These are phyloP conservation scores for Mesorhabditis belari DNA, from an alignment of 2,888 invertebrate genomes.

Conservation along the genomic window DNA sequence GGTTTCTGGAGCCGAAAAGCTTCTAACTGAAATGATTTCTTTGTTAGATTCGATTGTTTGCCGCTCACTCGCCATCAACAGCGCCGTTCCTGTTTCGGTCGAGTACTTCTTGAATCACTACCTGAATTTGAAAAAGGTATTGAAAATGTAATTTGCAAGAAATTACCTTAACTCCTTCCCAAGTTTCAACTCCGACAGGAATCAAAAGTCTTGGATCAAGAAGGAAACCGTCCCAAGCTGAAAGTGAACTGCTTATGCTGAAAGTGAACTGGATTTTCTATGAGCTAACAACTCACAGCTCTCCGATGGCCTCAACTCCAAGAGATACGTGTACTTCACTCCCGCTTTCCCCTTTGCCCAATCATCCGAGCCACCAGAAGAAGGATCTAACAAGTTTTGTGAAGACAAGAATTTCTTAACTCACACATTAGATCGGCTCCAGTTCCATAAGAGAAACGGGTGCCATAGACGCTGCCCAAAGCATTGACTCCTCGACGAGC, in stretches of 20 bases:
- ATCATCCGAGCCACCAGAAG: slow-evolving; percentile 52
- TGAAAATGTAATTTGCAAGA: neutral
- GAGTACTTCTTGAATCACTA: slow-evolving; percentile 36
- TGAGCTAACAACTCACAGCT: slow-evolving; percentile 29
- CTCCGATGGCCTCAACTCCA: slow-evolving; percentile 50
- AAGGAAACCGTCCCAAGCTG: slow-evolving; percentile 52
- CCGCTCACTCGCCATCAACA: no score
- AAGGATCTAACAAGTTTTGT: slow-evolving; percentile 35
- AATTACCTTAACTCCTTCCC: slow-evolving; percentile 48
- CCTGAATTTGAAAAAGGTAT: neutral
- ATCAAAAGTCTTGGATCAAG: slow-evolving; percentile 47
- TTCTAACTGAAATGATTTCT: no score
- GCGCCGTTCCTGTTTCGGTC: no score
- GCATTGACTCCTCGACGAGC: slow-evolving; percentile 42
- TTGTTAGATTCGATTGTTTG: no score
- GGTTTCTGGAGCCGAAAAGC: no score
- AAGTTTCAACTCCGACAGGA: slow-evolving; percentile 50
- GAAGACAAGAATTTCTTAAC: neutral
- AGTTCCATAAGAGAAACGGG: slow-evolving; percentile 49
- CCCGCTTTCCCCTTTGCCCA: slow-evolving; percentile 52
- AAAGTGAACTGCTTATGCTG: slow-evolving; percentile 3
- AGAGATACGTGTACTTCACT: slow-evolving; percentile 50
- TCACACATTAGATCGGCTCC: slow-evolving; percentile 51
- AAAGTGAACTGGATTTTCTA: neutral
- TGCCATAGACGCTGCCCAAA: slow-evolving; percentile 47